These are phyloP conservation scores for Neotragus moschatus DNA, from an alignment of 2,113 vertebrate species.

Conservation along the genomic window DNA sequence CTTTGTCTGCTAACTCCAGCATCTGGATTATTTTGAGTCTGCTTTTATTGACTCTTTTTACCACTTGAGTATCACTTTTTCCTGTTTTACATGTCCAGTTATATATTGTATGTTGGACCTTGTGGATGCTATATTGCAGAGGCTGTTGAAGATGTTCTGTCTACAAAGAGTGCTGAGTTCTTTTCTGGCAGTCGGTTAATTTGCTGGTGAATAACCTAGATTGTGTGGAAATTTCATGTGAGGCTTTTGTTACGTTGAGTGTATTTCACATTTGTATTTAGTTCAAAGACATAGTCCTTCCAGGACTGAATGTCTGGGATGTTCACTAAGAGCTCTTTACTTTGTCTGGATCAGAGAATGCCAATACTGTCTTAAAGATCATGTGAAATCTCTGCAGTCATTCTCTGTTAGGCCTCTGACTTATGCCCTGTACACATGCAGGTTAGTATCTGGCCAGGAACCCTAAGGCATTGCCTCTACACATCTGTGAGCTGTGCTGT, in stretches of 20 bases:
- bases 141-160: neutral
- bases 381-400: neutral
- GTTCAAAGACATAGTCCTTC: neutral
- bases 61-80: neutral
- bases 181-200: neutral
- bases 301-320: neutral
- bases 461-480: neutral
- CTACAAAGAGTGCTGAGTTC: neutral
- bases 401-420: neutral
- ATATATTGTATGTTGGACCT: neutral
- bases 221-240: neutral
- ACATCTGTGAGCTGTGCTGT: neutral
- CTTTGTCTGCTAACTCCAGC: neutral
- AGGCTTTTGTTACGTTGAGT: neutral
- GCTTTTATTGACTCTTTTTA: neutral
- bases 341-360: neutral
- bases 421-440: neutral
- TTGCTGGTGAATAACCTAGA: neutral
- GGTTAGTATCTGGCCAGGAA: neutral
- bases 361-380: neutral
- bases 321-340: neutral
- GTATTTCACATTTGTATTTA: neutral
- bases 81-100: neutral
- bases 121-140: neutral
- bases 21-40: neutral